Percentiles rank a stretch among this genome's conserved stretches.
Conservation (phyloP, 2,888 invertebrate genomes). For the Acronicta aceris region DNA sequence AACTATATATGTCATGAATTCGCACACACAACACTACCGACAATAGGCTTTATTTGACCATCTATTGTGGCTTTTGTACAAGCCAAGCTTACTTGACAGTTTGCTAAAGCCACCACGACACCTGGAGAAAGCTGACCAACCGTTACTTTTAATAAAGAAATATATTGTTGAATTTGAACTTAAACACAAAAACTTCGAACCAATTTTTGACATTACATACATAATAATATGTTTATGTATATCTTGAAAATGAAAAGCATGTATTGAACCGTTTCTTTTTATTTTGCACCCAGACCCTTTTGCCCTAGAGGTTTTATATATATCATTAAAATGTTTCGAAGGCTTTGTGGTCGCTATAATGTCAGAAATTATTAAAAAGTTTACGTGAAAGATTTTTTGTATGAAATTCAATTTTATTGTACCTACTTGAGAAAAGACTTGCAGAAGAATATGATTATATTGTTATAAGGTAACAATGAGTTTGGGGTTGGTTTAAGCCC, state of each 20-base stretch:
- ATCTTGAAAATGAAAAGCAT: background rate
- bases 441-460: slow-evolving; percentile 4
- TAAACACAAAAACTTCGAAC: too few species aligned
- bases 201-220: too few species aligned
- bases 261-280: background rate
- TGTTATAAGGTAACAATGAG: slow-evolving; percentile 16
- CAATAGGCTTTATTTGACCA: too few species aligned
- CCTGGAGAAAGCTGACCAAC: too few species aligned
- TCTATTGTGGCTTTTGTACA: too few species aligned
- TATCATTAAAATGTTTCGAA: slow-evolving; percentile 28
- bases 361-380: slow-evolving; percentile 25
- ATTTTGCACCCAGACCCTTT: background rate
- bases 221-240: background rate
- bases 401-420: slow-evolving; percentile 11
- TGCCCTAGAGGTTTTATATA: slow-evolving; percentile 13
- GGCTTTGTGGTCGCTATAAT: slow-evolving; percentile 22
- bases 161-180: too few species aligned
- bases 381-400: slow-evolving; percentile 17
- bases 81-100: too few species aligned
- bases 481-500: slow-evolving; percentile 16
- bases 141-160: too few species aligned
- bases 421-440: slow-evolving; percentile 3
- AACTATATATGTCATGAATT: too few species aligned
- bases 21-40: too few species aligned
- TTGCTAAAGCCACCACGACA: too few species aligned